Percentiles rank a stretch among this genome's conserved stretches.
Evolutionary conservation across 2,797 vertebrate species (phyloP).

Genomic region (Thripadectes ignobilis): DNA sequence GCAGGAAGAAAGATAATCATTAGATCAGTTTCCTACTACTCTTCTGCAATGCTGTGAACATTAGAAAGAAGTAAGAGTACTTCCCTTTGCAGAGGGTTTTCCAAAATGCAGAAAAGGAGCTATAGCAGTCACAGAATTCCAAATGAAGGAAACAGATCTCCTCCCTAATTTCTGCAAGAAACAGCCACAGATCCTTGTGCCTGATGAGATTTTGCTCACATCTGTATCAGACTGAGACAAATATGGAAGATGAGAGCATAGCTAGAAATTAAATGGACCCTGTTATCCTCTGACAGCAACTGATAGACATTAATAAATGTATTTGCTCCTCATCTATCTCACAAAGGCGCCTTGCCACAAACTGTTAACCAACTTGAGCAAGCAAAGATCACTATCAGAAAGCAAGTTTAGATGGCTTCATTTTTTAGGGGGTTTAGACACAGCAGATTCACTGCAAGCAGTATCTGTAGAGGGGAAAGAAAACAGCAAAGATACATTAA

Average conservation of each 20-base stretch:
- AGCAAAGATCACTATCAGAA: background rate
- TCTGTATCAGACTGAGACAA: background rate
- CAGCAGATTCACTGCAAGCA: background rate
- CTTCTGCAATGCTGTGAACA: background rate
- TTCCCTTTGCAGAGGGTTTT: background rate
- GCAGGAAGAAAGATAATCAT: background rate
- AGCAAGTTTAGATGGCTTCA: background rate
- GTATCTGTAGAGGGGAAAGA: background rate
- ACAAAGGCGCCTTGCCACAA: background rate
- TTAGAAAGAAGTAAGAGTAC: background rate
- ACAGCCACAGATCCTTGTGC: background rate
- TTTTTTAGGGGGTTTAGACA: background rate
- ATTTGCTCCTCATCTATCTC: background rate
- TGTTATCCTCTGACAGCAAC: background rate
- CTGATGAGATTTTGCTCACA: background rate
- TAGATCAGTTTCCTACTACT: background rate
- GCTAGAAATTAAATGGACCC: background rate
- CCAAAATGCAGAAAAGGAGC: background rate
- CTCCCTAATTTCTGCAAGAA: background rate
- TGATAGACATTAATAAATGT: background rate
- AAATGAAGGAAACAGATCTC: background rate
- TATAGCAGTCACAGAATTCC: background rate
- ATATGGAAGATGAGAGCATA: background rate
- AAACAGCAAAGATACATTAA: background rate
- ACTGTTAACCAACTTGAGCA: background rate